Evolutionary conservation across 2,797 vertebrate species (phyloP), one percentile per base, ranked within the genome.

Genomic region (Carapus acus): DNA sequence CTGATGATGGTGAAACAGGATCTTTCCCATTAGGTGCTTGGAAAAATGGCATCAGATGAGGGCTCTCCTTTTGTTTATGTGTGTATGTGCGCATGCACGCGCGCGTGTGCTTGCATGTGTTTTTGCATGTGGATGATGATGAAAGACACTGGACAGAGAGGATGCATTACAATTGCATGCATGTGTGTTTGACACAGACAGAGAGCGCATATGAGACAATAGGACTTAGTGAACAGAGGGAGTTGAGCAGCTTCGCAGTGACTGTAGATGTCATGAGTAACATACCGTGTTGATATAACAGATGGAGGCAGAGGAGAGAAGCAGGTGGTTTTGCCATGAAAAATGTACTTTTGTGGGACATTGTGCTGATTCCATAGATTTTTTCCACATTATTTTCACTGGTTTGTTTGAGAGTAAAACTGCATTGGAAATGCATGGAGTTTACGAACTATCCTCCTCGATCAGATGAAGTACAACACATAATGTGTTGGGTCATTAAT

Each of bases 271-370:
- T 58, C 59, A 40, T 80, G 66, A 73, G 62, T 36, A 36, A 36
- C 18, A 20, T 43, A 14, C 48, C 27, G 43, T 11, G 8, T 36
- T 71, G 57, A 22, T 41, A 44, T 67, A 73, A 48, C 65, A 67
- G 74, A 52, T 17, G 29, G 52, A 55, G 41, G 46, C 52, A 46
- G 58, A 45, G 18, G 34, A 59, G 22, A 42, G 48, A 51, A 48
- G 54, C 79, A 81, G 79, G 78, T 82, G 75, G 60, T 83, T 71
- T 77, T 61, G 9, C 49, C 8, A 65, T 78, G 44, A 54, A 66
- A 54, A 59, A 45, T 27, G 1, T 22, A 40, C 53, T 58, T 67
- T 56, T 54, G 64, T 65, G 45, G 66, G 51, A 73, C 45, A 50
- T 47, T 29, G 17, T 38, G 1, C 56, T 70, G 39, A 65, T 71